Evolutionary conservation across 53 echinoderm and acorn worm species (phyloP).

Genomic region (Henricia sp.): DNA sequence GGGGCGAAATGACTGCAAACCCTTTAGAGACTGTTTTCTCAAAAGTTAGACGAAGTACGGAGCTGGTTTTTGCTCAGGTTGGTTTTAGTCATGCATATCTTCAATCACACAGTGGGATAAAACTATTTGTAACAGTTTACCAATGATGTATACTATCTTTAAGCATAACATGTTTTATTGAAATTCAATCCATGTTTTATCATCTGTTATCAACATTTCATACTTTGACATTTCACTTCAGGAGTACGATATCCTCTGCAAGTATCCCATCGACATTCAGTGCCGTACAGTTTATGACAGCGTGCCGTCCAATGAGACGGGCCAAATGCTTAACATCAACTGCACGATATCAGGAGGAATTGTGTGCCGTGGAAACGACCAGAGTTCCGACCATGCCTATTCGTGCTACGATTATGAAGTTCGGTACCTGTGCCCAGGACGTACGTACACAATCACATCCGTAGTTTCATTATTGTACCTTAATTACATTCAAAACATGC

Average conservation of each 20-base stretch:
- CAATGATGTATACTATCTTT: background rate
- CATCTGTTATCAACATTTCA: too few species aligned
- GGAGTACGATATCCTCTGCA: constrained; percentile 31
- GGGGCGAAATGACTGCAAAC: too few species aligned
- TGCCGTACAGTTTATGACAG: constrained; percentile 58
- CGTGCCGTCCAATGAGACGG: constrained; percentile 37
- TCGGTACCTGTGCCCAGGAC: constrained; percentile 33
- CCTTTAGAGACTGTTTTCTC: too few species aligned
- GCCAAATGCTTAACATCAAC: constrained; percentile 42
- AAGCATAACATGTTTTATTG: too few species aligned
- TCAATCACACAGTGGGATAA: too few species aligned
- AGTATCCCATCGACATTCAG: constrained; percentile 28
- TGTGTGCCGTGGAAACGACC: constrained; percentile 19
- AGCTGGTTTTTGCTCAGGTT: too few species aligned
- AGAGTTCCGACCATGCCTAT: background rate
- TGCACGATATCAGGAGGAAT: constrained; percentile 34
- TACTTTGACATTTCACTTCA: too few species aligned
- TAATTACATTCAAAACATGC: background rate
- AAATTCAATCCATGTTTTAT: too few species aligned
- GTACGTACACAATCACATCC: background rate
- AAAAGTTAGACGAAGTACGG: too few species aligned
- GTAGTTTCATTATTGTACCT: background rate
- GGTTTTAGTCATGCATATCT: too few species aligned
- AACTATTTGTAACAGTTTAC: background rate
- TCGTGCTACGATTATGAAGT: constrained; percentile 42